Conservation (phyloP, 2,888 invertebrate genomes). For the Catocala nupta region DNA sequence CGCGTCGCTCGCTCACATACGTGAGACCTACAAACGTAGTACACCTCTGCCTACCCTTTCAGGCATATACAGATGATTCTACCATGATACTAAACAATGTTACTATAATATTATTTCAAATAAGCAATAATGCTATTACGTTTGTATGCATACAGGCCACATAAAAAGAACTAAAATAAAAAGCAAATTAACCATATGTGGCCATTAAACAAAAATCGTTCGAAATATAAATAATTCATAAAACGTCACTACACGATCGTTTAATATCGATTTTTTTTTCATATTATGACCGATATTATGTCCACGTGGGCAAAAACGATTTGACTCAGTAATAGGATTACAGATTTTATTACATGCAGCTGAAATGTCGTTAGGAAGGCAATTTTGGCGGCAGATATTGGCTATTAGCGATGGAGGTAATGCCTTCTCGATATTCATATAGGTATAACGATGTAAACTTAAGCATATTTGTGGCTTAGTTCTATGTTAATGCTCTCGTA, state of each 20-base stretch:
- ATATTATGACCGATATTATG: slow-evolving; percentile 59
- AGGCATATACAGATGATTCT: no score
- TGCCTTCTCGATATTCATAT: slow-evolving; percentile 80
- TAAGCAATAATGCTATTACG: no score
- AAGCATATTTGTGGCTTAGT: slow-evolving; percentile 71
- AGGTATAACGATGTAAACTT: slow-evolving; percentile 68
- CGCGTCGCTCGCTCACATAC: no score
- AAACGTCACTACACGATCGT: slow-evolving; percentile 25
- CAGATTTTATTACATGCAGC: slow-evolving; percentile 82
- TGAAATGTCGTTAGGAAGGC: slow-evolving; percentile 85
- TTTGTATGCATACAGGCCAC: no score
- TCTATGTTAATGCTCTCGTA: slow-evolving; percentile 41
- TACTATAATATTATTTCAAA: no score
- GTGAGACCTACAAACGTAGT: no score
- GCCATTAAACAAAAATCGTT: slow-evolving; percentile 23
- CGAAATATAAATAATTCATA: slow-evolving; percentile 45
- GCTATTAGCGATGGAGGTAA: slow-evolving; percentile 82
- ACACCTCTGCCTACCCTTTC: no score
- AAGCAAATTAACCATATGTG: not conserved
- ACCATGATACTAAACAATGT: no score
- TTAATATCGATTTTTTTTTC: slow-evolving; percentile 47
- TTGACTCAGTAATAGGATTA: slow-evolving; percentile 79
- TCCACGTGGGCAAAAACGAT: slow-evolving; percentile 71
- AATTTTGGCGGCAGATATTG: slow-evolving; percentile 85
- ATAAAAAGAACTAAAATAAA: slow-evolving; percentile 16